These are phyloP conservation scores for Calliopum simillimum DNA, from an alignment of 2,888 invertebrate genomes.

Conservation along the genomic window DNA sequence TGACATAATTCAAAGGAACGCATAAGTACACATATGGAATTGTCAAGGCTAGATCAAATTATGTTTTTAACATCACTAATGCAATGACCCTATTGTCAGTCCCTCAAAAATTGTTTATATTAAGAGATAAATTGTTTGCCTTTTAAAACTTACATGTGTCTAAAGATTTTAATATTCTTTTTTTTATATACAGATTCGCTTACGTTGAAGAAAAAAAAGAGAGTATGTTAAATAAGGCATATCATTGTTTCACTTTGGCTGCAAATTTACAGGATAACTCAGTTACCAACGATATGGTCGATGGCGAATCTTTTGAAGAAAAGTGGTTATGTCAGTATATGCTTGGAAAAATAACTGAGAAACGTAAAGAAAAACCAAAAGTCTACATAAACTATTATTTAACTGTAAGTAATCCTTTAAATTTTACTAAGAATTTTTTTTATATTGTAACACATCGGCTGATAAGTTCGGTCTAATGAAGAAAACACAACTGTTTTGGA, in stretches of 20 bases:
- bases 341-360: constrained; percentile 95
- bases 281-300: constrained; percentile 50
- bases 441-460: no score
- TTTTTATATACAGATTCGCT: not conserved
- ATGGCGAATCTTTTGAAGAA: constrained; percentile 77
- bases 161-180: not conserved
- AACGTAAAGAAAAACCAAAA: constrained; percentile 79
- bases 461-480: no score
- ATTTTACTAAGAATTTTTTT: not conserved
- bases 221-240: constrained; percentile 81
- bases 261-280: constrained; percentile 70
- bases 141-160: not conserved
- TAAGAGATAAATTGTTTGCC: no score
- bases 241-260: constrained; percentile 81
- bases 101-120: no score
- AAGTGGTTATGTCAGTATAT: constrained; percentile 94
- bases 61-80: no score
- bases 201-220: constrained; percentile 81
- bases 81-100: no score
- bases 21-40: no score
- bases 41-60: no score
- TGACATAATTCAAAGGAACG: no score
- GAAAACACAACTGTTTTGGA: no score
- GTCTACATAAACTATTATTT: constrained; percentile 84
- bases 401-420: constrained; percentile 67